These are phyloP conservation scores for Promerops cafer DNA, from an alignment of 2,113 vertebrate species.

Conservation along the genomic window DNA sequence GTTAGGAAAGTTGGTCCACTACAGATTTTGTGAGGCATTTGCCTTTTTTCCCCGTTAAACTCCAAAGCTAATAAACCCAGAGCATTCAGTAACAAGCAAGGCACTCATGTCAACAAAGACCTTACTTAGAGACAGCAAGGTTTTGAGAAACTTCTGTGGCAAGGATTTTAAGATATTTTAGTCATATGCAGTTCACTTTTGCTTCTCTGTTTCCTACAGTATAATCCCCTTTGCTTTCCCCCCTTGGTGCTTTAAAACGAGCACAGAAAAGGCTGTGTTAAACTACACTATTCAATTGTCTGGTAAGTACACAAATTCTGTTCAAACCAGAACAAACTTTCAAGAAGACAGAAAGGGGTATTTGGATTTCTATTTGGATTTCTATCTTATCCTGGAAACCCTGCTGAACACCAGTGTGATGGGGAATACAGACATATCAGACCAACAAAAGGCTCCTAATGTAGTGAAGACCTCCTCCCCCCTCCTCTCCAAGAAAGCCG, in stretches of 20 bases:
- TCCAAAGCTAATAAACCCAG: conserved; percentile 27
- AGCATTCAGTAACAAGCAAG: conserved; percentile 25
- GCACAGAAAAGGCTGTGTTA: conserved; percentile 59
- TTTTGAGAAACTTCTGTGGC: conserved; percentile 46
- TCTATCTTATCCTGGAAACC: neutral
- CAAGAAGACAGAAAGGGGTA: conserved; percentile 25
- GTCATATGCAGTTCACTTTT: conserved; percentile 24
- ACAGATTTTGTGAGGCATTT: neutral
- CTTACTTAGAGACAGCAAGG: conserved; percentile 30
- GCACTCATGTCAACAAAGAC: conserved; percentile 65
- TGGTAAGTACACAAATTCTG: conserved; percentile 47
- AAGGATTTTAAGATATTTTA: conserved; percentile 49
- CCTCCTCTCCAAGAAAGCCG: neutral
- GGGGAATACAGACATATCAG: conserved; percentile 10
- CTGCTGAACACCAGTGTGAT: neutral
- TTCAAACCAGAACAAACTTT: conserved; percentile 58
- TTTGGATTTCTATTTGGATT: conserved; percentile 27
- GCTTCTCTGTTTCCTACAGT: conserved; percentile 32
- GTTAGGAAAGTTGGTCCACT: neutral
- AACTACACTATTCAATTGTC: conserved; percentile 39
- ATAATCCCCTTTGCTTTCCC: conserved; percentile 48
- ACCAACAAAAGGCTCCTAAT: conserved; percentile 31
- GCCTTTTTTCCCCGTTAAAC: conserved; percentile 24
- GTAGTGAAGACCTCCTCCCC: conserved; percentile 36
- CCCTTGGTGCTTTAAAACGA: conserved; percentile 52